Evolutionary conservation across 2,888 invertebrate genomes (phyloP).

Genomic region (Cephus runcator): DNA sequence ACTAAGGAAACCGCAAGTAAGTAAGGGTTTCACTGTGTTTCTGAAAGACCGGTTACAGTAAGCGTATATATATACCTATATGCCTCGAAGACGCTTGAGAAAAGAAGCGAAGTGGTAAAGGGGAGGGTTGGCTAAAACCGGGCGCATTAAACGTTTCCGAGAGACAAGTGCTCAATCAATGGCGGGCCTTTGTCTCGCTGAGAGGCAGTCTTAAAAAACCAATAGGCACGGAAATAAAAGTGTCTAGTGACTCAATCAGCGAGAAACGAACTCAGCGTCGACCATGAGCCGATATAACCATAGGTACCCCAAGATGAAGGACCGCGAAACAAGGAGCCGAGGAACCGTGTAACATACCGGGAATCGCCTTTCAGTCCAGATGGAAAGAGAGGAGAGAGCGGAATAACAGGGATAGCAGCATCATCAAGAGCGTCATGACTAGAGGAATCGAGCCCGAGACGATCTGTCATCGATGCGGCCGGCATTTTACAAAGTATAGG

Average conservation of each 20-base stretch:
- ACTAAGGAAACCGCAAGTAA: neutral
- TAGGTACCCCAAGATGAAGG: neutral
- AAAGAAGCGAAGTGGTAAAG: neutral
- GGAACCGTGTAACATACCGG: neutral
- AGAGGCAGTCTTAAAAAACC: conserved; percentile 41
- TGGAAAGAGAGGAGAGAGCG: neutral
- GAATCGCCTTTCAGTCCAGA: neutral
- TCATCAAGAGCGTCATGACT: neutral
- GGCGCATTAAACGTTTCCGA: conserved; percentile 42
- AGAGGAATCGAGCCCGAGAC: neutral
- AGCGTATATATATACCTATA: neutral
- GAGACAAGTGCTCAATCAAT: conserved; percentile 51
- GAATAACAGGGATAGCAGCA: neutral
- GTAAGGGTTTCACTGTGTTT: neutral
- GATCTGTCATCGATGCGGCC: conserved; percentile 47
- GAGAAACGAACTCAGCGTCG: conserved; percentile 20
- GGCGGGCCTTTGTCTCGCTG: conserved; percentile 45
- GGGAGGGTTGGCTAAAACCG: neutral
- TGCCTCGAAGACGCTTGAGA: neutral
- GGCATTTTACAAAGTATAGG: conserved; percentile 54
- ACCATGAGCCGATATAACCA: neutral
- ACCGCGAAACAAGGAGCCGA: neutral
- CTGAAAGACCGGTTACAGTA: neutral
- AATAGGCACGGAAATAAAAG: conserved; percentile 51
- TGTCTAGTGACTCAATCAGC: conserved; percentile 56